Conservation (phyloP, 1,140 invertebrate species). For the Panulirus ornatus region DNA sequence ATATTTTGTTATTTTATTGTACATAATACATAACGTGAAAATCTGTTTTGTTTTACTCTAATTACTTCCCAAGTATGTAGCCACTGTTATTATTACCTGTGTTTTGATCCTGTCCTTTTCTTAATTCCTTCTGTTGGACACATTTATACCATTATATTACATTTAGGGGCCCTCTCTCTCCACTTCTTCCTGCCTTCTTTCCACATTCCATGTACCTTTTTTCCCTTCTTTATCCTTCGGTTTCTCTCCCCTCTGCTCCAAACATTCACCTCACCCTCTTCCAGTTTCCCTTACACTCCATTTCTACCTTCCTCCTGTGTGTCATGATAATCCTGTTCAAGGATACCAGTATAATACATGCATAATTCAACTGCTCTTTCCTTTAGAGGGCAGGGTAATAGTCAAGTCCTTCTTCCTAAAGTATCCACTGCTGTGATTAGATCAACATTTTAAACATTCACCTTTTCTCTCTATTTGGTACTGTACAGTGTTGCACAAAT, state of each 20-base stretch:
- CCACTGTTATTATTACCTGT: background rate
- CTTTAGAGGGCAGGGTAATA: too few species aligned
- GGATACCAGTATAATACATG: too few species aligned
- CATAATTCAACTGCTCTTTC: too few species aligned
- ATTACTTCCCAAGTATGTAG: background rate
- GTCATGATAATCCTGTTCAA: too few species aligned
- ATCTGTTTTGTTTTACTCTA: conserved; percentile 25
- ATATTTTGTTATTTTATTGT: conserved; percentile 74
- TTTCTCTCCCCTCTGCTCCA: background rate
- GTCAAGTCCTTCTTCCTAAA: too few species aligned
- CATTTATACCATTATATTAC: background rate
- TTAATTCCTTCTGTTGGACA: background rate
- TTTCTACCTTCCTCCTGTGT: too few species aligned
- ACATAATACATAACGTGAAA: conserved; percentile 70
- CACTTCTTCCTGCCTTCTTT: background rate
- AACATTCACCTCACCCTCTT: background rate
- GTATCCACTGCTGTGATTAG: too few species aligned
- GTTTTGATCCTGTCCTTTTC: background rate
- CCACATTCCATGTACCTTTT: background rate
- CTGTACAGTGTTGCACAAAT: too few species aligned
- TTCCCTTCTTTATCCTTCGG: background rate
- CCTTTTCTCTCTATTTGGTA: too few species aligned
- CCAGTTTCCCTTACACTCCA: background rate
- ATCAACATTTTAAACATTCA: too few species aligned
- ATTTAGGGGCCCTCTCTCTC: background rate